Conservation (phyloP, 2,888 invertebrate species). For the Dolichopus griseipennis region DNA sequence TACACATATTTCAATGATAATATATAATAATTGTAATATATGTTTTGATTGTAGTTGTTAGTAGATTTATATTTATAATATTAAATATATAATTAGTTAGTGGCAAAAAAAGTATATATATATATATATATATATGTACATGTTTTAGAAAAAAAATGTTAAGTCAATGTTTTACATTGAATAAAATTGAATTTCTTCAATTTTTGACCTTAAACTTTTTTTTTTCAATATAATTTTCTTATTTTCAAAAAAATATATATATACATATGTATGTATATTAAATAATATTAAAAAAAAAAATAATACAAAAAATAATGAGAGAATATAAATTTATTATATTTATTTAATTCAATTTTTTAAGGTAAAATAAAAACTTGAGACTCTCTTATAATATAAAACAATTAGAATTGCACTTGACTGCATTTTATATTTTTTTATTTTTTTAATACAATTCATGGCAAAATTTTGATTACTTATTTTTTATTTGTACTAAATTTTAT, state of each 20-base stretch:
- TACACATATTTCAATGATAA: too few species aligned
- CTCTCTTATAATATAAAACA: not conserved
- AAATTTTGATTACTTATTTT: too few species aligned
- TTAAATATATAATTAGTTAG: not conserved
- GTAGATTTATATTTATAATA: too few species aligned
- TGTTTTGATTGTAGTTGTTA: too few species aligned
- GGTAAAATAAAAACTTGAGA: not conserved
- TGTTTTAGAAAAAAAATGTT: not conserved
- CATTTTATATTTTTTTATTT: not conserved
- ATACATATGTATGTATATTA: too few species aligned
- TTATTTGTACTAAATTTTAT: too few species aligned
- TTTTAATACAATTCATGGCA: too few species aligned
- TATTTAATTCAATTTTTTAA: not conserved
- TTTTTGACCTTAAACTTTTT: conserved; percentile 6
- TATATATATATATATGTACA: too few species aligned
- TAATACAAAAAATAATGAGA: not conserved
- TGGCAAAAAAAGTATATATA: not conserved
- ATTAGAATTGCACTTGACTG: conserved; percentile 6
- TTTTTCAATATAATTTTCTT: not conserved
- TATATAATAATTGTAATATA: too few species aligned
- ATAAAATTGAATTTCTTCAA: not conserved
- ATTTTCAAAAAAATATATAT: too few species aligned
- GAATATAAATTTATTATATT: not conserved
- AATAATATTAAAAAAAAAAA: not conserved
- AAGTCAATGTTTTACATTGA: conserved; percentile 4